Percentiles rank a stretch among this genome's conserved stretches.
Evolutionary conservation across 2,888 invertebrate genomes (phyloP).

Genomic region (Timema podura): DNA sequence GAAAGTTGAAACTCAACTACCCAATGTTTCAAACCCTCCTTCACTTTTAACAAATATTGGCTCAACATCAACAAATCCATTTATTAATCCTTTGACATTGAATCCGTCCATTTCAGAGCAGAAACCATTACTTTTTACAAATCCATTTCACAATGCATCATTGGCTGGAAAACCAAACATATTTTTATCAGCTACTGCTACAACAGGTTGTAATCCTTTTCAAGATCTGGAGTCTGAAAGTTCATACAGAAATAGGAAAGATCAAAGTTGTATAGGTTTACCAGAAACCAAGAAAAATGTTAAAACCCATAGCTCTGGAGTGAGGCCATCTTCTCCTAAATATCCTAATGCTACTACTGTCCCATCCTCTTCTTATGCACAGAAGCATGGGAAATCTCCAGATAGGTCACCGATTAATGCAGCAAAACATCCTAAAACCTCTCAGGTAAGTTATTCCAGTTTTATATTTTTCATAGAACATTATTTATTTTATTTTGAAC

Average conservation of each 20-base stretch:
- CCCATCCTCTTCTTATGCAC: no score
- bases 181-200: constrained; percentile 16
- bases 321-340: constrained; percentile 11
- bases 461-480: no score
- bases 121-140: constrained; percentile 20
- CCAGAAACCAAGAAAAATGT: neutral
- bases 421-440: no score
- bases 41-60: neutral
- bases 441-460: no score
- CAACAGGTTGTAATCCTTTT: constrained; percentile 20
- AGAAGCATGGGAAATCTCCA: no score
- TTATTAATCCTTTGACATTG: constrained; percentile 20
- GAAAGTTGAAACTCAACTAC: constrained; percentile 6
- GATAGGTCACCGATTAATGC: no score
- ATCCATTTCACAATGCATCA: constrained; percentile 25
- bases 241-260: neutral
- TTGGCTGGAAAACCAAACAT: constrained; percentile 21
- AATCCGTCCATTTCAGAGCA: constrained; percentile 18
- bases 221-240: constrained; percentile 10
- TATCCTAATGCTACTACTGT: neutral
- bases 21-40: constrained; percentile 8
- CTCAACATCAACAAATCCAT: constrained; percentile 29
- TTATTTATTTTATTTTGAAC: no score
- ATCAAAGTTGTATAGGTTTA: constrained; percentile 1
- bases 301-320: neutral